phyloP scores from a whole-genome alignment of 2,888 invertebrate species.

The Pantelozetes paolii region DNA sequence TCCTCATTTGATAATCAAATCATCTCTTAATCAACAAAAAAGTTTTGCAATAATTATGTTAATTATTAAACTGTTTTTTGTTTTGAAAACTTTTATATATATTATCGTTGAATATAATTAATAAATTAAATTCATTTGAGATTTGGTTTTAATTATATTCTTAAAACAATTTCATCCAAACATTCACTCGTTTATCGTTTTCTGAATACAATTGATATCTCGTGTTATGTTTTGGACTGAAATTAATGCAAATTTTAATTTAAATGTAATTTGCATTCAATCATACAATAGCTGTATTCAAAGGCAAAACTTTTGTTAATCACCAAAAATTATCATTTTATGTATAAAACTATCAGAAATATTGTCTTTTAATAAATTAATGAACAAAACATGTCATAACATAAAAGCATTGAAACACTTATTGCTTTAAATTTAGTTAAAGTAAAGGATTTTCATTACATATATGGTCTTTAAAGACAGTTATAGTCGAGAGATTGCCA shows the following conservation, averaged over 20 bases:
- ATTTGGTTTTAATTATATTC: neutral
- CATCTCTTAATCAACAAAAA: neutral
- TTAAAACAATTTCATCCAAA: neutral
- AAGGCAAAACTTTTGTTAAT: neutral
- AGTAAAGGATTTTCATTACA: neutral
- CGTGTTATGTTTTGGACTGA: neutral
- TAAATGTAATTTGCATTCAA: neutral
- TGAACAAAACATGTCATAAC: neutral
- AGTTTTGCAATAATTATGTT: neutral
- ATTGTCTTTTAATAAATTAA: constrained; percentile 2
- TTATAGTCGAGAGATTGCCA: neutral
- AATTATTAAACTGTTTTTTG: neutral
- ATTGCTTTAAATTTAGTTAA: neutral
- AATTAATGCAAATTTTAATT: neutral
- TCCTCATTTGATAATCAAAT: neutral
- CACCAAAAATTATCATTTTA: neutral
- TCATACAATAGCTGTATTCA: neutral
- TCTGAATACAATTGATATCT: neutral
- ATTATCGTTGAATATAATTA: too few relatives aligned
- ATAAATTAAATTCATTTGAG: neutral
- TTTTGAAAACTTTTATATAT: too few relatives aligned
- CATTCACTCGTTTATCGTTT: neutral
- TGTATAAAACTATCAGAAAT: neutral
- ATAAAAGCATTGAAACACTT: neutral
- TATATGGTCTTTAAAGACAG: neutral